Evolutionary conservation across 2,888 invertebrate species (phyloP).

Genomic region (Sarcophaga rosellei): DNA sequence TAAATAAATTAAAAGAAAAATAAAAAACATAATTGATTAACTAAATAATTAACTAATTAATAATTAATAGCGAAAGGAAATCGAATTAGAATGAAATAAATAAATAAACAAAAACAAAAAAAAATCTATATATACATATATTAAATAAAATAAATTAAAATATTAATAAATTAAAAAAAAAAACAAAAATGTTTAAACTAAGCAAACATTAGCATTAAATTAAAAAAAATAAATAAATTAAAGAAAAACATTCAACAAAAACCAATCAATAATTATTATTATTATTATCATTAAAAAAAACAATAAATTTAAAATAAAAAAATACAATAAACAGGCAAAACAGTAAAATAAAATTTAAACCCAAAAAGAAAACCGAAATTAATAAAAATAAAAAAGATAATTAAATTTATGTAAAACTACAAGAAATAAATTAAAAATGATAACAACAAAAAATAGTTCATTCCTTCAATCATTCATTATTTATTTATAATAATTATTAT

Average conservation of each 20-base stretch:
- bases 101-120: conserved; percentile 58
- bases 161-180: conserved; percentile 21
- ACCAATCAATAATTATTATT: conserved; percentile 18
- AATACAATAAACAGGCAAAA: conserved; percentile 56
- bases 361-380: not conserved
- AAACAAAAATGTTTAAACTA: conserved; percentile 50
- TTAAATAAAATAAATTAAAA: conserved; percentile 49
- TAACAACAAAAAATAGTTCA: conserved; percentile 54
- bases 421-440: conserved; percentile 44
- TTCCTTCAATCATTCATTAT: conserved; percentile 63
- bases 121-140: conserved; percentile 52
- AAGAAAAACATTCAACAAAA: conserved; percentile 22
- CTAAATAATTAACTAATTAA: conserved; percentile 71
- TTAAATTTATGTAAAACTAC: conserved; percentile 56
- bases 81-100: conserved; percentile 70
- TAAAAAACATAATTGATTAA: conserved; percentile 64
- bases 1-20: too few relatives aligned
- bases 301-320: conserved; percentile 47
- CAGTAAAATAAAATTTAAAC: conserved; percentile 20
- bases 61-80: conserved; percentile 73
- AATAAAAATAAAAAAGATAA: too few relatives aligned
- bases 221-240: conserved; percentile 32
- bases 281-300: conserved; percentile 3
- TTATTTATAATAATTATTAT: conserved; percentile 62
- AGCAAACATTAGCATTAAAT: conserved; percentile 54